Base-by-base conservation (phyloP, 2,888 invertebrate genomes). In the Hofmannophila pseudospretella region DNA sequence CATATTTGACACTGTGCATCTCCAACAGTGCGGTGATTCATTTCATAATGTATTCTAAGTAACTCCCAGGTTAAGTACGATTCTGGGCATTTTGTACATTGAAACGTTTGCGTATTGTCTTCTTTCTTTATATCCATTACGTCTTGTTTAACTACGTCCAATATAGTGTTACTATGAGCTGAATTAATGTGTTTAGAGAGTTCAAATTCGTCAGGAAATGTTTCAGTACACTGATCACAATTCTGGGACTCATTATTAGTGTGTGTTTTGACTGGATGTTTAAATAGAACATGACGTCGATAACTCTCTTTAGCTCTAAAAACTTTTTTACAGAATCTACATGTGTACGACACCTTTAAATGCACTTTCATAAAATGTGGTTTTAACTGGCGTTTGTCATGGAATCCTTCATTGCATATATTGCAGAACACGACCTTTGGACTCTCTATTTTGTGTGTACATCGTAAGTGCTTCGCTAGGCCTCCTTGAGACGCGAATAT, bases 281-380 rank as follows among this genome's bases (percentile, higher is more conserved):
- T 79, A n/a, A 75, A 59, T 5, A 75, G 39, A 4, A 84, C 49
- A 41, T 86, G 86, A 0, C 79, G 58, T 34, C 76, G 51, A 30
- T 80, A 81, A 58, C 78, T 80, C 41, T 85, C 84, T 37, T 76
- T 84, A 0, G 75, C 70, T 59, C 76, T 80, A 31, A 85, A 84
- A 1, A 66, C 51, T 44, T 84, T 84, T 8, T 59, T 62, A 31
- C 86, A 86, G 45, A 55, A 68, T 26, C 49, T 54, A 45, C 86
- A 86, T 0, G 78, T 72, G 45, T 84, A 86, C 0, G 73, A 70
- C 2, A 74, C 74, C 51, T 84, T 75, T 38, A 81, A 66, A 63
- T 86, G 86, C 25, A 77, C 77, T 49, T 71, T 75, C 56, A 77
- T 58, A 27, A 73, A 60, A 55, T 86, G 86, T 1, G 73, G 71